Conservation (phyloP, 2,888 invertebrate species). For the Boloria selene region DNA sequence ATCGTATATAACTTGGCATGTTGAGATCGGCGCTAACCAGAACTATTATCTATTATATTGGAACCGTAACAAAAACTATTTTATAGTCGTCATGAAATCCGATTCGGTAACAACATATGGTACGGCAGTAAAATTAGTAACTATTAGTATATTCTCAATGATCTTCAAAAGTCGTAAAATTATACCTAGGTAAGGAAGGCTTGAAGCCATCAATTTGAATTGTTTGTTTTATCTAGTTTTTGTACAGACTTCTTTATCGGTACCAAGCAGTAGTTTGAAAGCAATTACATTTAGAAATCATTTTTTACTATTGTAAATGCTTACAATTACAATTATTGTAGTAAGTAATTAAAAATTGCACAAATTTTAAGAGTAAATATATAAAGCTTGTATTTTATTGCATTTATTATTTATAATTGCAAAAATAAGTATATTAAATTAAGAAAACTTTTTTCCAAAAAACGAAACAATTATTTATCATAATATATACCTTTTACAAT, state of each 20-base stretch:
- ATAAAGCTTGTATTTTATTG: too few relatives aligned
- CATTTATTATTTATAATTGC: too few relatives aligned
- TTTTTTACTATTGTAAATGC: background rate
- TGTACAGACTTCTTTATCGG: conserved; percentile 31
- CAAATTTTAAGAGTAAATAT: too few relatives aligned
- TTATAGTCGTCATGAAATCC: conserved; percentile 26
- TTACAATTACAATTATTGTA: background rate
- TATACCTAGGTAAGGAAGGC: conserved; percentile 41
- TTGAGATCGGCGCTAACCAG: conserved; percentile 21
- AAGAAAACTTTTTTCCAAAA: too few relatives aligned
- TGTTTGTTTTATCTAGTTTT: conserved; percentile 50
- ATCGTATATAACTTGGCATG: conserved; percentile 18
- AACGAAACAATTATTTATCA: too few relatives aligned
- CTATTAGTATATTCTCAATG: conserved; percentile 36
- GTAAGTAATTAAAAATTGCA: too few relatives aligned
- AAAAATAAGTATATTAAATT: too few relatives aligned
- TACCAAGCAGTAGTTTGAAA: conserved; percentile 30
- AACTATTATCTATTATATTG: conserved; percentile 19
- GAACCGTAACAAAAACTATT: conserved; percentile 25
- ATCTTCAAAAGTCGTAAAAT: conserved; percentile 42
- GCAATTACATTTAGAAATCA: background rate
- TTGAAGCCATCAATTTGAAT: conserved; percentile 46
- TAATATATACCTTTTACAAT: too few relatives aligned
- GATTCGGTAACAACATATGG: conserved; percentile 34
- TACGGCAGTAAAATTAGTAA: conserved; percentile 36